These are phyloP conservation scores for Otolemur garnettii DNA, from an alignment of 2,113 vertebrate species.

Conservation along the genomic window DNA sequence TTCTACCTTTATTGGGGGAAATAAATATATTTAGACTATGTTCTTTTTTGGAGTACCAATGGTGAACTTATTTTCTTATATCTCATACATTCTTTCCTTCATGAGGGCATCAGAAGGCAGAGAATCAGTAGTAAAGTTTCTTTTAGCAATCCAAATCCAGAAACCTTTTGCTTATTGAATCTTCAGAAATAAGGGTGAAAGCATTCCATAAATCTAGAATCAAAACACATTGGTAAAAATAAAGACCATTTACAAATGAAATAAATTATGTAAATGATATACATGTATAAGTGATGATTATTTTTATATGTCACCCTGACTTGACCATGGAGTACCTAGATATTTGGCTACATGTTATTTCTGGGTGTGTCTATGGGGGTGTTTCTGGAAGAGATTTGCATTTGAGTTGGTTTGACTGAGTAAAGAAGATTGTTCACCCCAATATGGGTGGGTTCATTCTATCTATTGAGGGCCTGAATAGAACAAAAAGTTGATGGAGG, in stretches of 20 bases:
- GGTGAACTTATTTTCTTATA: background rate
- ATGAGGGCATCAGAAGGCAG: background rate
- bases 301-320: background rate
- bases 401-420: background rate
- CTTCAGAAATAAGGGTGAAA: conserved; percentile 7
- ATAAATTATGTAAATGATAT: background rate
- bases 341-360: background rate
- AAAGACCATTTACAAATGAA: conserved; percentile 1
- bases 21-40: background rate
- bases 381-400: background rate
- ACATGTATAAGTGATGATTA: background rate
- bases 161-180: background rate
- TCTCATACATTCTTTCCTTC: background rate
- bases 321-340: background rate
- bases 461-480: background rate
- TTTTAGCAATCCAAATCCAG: background rate
- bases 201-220: background rate
- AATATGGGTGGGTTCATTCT: background rate
- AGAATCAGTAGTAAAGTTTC: background rate
- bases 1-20: background rate
- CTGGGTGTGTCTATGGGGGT: background rate
- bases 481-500: background rate
- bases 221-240: background rate
- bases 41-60: background rate
- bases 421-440: background rate